Percentiles rank a stretch among this genome's conserved stretches.
Evolutionary conservation across 1,140 invertebrate genomes (phyloP).

Genomic region (Aphidius ervi): DNA sequence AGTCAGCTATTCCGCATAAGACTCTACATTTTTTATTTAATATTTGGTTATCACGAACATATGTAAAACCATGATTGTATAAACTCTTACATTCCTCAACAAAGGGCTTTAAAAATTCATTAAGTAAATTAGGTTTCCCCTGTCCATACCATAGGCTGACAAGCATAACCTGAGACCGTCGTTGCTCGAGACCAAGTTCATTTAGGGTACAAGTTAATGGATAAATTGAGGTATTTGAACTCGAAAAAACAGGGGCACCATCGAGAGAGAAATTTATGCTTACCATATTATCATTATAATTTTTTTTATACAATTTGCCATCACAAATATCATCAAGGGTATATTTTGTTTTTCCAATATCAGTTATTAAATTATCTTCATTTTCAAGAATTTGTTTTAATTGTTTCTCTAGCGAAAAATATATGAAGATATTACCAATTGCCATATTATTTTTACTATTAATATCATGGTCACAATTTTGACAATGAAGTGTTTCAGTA

Average conservation of each 20-base stretch:
- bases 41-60: slow-evolving; percentile 11
- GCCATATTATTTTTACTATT: too few relatives aligned
- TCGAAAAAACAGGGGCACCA: slow-evolving; percentile 23
- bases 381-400: too few relatives aligned
- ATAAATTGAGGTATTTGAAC: slow-evolving; percentile 14
- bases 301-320: slow-evolving; percentile 3
- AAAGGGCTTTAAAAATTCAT: slow-evolving; percentile 25
- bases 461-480: too few relatives aligned
- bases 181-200: slow-evolving; percentile 6
- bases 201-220: slow-evolving; percentile 22
- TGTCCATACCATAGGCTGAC: too few relatives aligned
- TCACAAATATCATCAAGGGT: slow-evolving; percentile 20
- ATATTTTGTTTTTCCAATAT: too few relatives aligned
- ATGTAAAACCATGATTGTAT: slow-evolving; percentile 29
- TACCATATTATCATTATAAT: background rate
- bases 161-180: slow-evolving; percentile 8
- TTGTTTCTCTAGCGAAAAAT: too few relatives aligned
- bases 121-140: slow-evolving; percentile 22
- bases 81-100: slow-evolving; percentile 18
- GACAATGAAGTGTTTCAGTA: too few relatives aligned
- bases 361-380: too few relatives aligned
- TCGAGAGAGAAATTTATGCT: slow-evolving; percentile 22
- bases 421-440: too few relatives aligned
- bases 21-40: slow-evolving; percentile 26
- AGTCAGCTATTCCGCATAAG: slow-evolving; percentile 26